Evolutionary conservation across 2,113 vertebrate species (phyloP).

Genomic region (Halichoerus grypus): DNA sequence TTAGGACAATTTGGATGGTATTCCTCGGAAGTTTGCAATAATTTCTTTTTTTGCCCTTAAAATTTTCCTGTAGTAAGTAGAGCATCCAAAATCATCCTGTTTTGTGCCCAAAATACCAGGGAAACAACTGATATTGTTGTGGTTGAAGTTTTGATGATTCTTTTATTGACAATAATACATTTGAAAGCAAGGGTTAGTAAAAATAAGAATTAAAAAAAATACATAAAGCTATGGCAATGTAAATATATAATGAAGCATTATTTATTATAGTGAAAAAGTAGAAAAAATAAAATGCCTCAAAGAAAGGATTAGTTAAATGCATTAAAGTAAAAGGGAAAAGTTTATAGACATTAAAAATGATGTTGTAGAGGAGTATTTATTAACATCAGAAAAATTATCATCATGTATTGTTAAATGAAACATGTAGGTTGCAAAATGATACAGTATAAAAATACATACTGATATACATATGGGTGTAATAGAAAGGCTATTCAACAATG

Average conservation of each 20-base stretch:
- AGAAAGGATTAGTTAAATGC: not conserved
- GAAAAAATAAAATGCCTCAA: not conserved
- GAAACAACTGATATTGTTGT: not conserved
- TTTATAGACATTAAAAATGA: constrained; percentile 4
- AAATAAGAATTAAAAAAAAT: not conserved
- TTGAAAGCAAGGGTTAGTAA: not conserved
- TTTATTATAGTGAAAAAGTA: not conserved
- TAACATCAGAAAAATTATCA: not conserved
- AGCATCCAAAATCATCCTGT: not conserved
- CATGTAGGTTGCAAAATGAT: not conserved
- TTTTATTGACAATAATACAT: not conserved
- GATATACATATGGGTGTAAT: not conserved
- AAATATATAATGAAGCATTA: not conserved
- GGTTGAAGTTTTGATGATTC: not conserved
- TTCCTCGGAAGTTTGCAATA: not conserved
- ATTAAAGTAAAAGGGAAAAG: not conserved
- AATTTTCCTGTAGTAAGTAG: not conserved
- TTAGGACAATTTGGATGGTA: not conserved
- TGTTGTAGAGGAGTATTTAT: not conserved
- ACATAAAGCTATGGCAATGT: not conserved
- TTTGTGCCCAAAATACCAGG: not conserved
- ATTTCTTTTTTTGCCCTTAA: not conserved
- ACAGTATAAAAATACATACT: not conserved
- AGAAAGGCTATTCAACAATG: not conserved
- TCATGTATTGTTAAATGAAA: not conserved